Percentiles rank a stretch among this genome's conserved stretches.
Evolutionary conservation across 2,888 invertebrate species (phyloP).

Genomic region (Hirtodrosophila duncani): DNA sequence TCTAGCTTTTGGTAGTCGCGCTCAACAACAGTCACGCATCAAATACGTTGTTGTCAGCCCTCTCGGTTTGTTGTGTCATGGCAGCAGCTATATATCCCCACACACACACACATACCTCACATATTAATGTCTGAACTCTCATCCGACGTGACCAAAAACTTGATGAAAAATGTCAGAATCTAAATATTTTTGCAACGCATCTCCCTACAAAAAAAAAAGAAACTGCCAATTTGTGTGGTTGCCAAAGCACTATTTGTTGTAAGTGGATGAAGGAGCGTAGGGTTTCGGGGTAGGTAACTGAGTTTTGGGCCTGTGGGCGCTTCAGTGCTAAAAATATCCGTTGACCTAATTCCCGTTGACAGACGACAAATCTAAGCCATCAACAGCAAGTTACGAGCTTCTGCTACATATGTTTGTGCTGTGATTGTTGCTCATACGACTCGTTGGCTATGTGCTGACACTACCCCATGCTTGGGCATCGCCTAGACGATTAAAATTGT

Average conservation of each 20-base stretch:
- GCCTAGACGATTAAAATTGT: conserved; percentile 20
- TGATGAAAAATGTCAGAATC: conserved; percentile 43
- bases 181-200: conserved; percentile 24
- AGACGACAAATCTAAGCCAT: conserved; percentile 36
- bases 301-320: conserved; percentile 14
- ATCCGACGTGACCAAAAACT: conserved; percentile 36
- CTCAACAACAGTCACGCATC: conserved; percentile 26
- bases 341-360: conserved; percentile 65
- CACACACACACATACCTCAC: conserved; percentile 3
- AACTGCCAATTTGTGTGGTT: conserved; percentile 14
- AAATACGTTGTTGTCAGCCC: conserved; percentile 1
- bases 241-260: conserved; percentile 5
- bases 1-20: no score
- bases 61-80: conserved; percentile 12
- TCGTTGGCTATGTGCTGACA: conserved; percentile 11
- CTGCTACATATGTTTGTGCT: conserved; percentile 47
- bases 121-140: background rate
- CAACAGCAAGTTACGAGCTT: conserved; percentile 13
- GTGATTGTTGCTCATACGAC: conserved; percentile 46
- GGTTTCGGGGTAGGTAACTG: no score
- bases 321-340: conserved; percentile 54
- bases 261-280: no score
- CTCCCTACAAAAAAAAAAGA: no score
- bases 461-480: background rate
- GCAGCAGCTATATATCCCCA: conserved; percentile 9